Conservation (phyloP, 2,797 vertebrate genomes). For the Manis pentadactyla region DNA sequence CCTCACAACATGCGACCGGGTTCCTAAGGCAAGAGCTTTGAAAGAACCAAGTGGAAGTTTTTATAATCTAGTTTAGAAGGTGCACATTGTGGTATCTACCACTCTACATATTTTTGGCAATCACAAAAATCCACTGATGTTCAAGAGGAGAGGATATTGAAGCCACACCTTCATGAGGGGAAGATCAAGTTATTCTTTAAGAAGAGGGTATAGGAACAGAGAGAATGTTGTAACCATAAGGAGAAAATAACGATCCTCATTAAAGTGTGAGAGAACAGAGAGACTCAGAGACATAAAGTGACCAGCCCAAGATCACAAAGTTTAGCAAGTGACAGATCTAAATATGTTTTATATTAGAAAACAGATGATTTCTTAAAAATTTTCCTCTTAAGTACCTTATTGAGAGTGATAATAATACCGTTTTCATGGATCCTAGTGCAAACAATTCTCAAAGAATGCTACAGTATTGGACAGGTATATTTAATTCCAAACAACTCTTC, state of each 20-base stretch:
- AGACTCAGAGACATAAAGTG: not conserved
- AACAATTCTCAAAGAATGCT: not conserved
- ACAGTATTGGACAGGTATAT: not conserved
- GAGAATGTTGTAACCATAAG: not conserved
- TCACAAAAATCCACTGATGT: not conserved
- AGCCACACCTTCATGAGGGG: not conserved
- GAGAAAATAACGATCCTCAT: not conserved
- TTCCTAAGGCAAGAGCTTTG: not conserved
- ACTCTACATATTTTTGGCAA: not conserved
- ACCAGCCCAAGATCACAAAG: not conserved
- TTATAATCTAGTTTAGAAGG: not conserved
- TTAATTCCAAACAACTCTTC: not conserved
- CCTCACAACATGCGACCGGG: rapidly evolving
- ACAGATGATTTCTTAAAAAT: not conserved
- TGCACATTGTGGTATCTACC: not conserved
- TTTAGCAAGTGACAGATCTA: not conserved
- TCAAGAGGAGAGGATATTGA: not conserved
- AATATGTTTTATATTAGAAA: not conserved
- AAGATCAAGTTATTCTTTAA: not conserved
- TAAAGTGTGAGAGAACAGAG: not conserved
- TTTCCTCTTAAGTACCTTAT: not conserved
- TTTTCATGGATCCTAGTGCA: not conserved
- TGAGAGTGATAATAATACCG: not conserved
- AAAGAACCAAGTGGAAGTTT: not conserved
- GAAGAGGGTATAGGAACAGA: not conserved